Conservation (phyloP, 2,888 invertebrate genomes). For the Xylocampa areola region DNA sequence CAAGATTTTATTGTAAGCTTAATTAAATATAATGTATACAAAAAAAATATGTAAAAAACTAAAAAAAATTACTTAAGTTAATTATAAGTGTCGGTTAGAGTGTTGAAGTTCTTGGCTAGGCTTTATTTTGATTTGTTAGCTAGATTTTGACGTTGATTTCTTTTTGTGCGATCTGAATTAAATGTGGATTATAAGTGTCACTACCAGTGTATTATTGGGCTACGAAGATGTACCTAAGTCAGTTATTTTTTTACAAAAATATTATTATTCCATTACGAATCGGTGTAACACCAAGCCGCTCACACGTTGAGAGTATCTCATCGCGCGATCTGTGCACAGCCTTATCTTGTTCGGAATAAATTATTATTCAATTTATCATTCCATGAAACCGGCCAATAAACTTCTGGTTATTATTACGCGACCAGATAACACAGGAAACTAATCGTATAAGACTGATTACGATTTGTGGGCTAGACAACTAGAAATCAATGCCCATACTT, state of each 20-base stretch:
- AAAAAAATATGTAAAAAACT: too few relatives aligned
- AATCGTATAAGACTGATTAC: slow-evolving; percentile 70
- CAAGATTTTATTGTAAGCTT: too few relatives aligned
- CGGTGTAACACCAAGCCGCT: slow-evolving; percentile 62
- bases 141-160: too few relatives aligned
- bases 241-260: too few relatives aligned
- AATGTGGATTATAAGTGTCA: too few relatives aligned
- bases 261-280: slow-evolving; percentile 36
- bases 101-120: too few relatives aligned
- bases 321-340: slow-evolving; percentile 68
- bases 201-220: background rate
- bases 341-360: slow-evolving; percentile 85
- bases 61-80: too few relatives aligned
- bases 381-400: slow-evolving; percentile 79
- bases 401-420: slow-evolving; percentile 86
- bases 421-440: slow-evolving; percentile 76
- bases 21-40: too few relatives aligned
- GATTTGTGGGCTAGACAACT: slow-evolving; percentile 47
- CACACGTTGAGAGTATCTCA: slow-evolving; percentile 79
- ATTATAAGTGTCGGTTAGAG: too few relatives aligned
- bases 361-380: slow-evolving; percentile 88
- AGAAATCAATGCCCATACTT: slow-evolving; percentile 26
- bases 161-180: too few relatives aligned
- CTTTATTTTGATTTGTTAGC: too few relatives aligned
- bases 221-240: too few relatives aligned